Evolutionary conservation across 2,888 invertebrate species (phyloP), one percentile per base, ranked within the genome.

Genomic region (Luffia ferchaultella): DNA sequence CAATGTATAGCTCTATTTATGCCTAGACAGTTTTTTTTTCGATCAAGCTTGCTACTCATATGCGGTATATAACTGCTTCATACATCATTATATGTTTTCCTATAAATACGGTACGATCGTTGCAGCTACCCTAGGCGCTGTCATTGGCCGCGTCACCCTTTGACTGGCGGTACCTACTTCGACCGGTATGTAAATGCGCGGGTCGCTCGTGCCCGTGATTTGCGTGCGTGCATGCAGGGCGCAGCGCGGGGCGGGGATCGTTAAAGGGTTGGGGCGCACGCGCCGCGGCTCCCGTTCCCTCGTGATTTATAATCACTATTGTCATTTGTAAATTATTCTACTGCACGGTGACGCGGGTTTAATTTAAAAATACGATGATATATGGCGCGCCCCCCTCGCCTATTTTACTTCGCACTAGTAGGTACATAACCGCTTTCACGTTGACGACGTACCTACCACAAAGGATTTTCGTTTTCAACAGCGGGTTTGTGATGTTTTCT

Each of bases 231-330:
- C 16, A 12, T n/a, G 46, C 46, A n/a, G 43, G 17, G 17, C 7
- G 17, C 16, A 43, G 43, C 19, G 20, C n/a, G 46, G 2, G 15
- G 46, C 2, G 7, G 18, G 9, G 2, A 1, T 2, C 15, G 1
- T 15, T 19, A 46, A 18, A 20, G 30, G 30, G 3, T 30, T 3
- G 30, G 5, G 5, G 5, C 30, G 30, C 30, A 30, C 45, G 12
- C 43, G 46, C 41, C 17, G 16, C 50, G 5, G 44, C n/a, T 45
- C 40, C 15, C 12, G 9, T 30, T 20, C 49, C 44, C 49, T 49
- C 40, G 20, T 30, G 30, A 30, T 30, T 20, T 16, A 20, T 30
- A 46, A 46, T 46, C 48, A 20, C 55, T 60, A 62, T 59, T 15
- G 44, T 30, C 20, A 30, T 30, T 30, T 49, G 43, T 49, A 18